These are phyloP conservation scores for Lateolabrax maculatus DNA, from an alignment of 2,797 vertebrate species.

Conservation along the genomic window DNA sequence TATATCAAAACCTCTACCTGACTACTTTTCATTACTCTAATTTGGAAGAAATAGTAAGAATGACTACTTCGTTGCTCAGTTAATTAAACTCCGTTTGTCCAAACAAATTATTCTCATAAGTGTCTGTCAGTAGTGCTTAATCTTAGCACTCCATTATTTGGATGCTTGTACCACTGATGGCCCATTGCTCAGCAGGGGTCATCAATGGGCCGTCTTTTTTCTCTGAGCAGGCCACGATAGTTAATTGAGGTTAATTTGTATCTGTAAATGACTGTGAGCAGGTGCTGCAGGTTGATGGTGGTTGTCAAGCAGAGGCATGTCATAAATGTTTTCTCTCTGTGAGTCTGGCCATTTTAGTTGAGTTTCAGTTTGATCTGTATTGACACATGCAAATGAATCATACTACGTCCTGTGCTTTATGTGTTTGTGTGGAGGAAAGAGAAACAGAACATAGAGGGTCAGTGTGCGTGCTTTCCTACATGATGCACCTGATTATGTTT, in stretches of 20 bases:
- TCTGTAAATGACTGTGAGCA: slow-evolving; percentile 64
- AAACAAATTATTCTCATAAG: slow-evolving; percentile 55
- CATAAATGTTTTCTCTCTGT: slow-evolving; percentile 37
- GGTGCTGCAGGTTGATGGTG: slow-evolving; percentile 59
- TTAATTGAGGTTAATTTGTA: slow-evolving; percentile 81
- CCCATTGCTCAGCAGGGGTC: slow-evolving; percentile 60
- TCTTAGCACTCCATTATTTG: slow-evolving; percentile 65
- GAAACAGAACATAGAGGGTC: neutral
- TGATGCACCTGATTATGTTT: slow-evolving; percentile 5
- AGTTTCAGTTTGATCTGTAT: slow-evolving; percentile 15
- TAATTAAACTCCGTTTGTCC: slow-evolving; percentile 38
- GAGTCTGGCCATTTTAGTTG: neutral
- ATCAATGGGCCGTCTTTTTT: slow-evolving; percentile 36
- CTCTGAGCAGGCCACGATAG: slow-evolving; percentile 29
- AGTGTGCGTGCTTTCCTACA: neutral
- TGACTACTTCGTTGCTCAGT: slow-evolving; percentile 9
- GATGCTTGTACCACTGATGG: slow-evolving; percentile 54
- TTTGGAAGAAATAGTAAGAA: slow-evolving; percentile 3
- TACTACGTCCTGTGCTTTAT: neutral
- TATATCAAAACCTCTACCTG: neutral
- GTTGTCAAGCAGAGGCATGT: slow-evolving; percentile 34
- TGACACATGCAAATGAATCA: neutral
- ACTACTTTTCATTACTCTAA: neutral
- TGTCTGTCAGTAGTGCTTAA: slow-evolving; percentile 64
- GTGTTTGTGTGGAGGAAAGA: neutral